Base-by-base conservation (phyloP, 2,113 vertebrate species). In the Nerophis lumbriciformis region DNA sequence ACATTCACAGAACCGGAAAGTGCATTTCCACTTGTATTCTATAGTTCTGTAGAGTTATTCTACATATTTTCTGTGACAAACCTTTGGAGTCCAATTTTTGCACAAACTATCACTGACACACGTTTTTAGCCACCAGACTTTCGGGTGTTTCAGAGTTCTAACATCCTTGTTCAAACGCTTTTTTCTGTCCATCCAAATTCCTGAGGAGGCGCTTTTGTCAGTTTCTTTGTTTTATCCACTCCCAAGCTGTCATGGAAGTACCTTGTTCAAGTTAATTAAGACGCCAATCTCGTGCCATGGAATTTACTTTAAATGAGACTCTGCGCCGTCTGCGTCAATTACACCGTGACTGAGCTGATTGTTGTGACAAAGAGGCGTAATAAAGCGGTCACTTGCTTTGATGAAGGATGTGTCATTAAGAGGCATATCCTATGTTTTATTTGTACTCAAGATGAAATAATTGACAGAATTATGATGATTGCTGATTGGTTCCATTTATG, bases 251-350 rank as follows among this genome's bases (percentile, higher is more conserved):
- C 49, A 60, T 53, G 37, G 58, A 63, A 63, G 49, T 51, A 45
- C 36, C 50, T n/a, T 48, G 57, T 63, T 69, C 48, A 36, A 45
- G 49, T 64, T 69, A 79, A 76, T 83, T 57, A 74, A 68, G 62
- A 63, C 65, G 8, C 36, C 35, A 15, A 48, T 61, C 52, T 66
- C 62, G 49, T 13, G 11, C 5, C 12, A 39, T 49, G 52, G 52
- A 58, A 56, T 51, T 54, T 59, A 59, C 57, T 59, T 45, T 16
- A 51, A 60, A n/a, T 21, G 14, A 48, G 54, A 61, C 15, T 60
- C 48, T 57, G n/a, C 48, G 45, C 14, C 14, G 12, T 62, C 10
- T 62, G 60, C 39, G 37, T 51, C 53, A 37, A 49, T 55, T 28
- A 57, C 48, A 56, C 35, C 19, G 19, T 44, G 60, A 37, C 38